Evolutionary conservation across 2,113 vertebrate species (phyloP), one percentile per base, ranked within the genome.

Genomic region (Limanda limanda): DNA sequence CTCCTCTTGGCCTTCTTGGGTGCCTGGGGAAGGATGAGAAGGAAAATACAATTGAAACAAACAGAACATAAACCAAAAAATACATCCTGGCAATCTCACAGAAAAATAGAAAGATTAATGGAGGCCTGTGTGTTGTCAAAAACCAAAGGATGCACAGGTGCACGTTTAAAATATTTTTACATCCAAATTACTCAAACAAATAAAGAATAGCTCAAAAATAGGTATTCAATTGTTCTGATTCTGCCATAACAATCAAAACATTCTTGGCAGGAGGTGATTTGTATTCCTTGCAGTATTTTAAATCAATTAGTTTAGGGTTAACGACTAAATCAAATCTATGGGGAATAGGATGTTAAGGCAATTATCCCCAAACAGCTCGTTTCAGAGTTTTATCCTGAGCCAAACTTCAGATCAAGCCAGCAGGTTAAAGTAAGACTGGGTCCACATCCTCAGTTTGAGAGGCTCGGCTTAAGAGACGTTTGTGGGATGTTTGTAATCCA

Each of bases 1-100:
- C 95, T 97, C 94, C 95, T 97, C 95, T 95, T 97, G 86, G 96
- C 96, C 86, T 96, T 97, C 93, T 97, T 97, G 94, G 97, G 97
- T 94, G 97, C 95, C 97, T 98, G 79, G 51, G 27, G 35, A 25
- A 17, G n/a, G 71, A 60, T 31, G 24, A 35, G 68, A 73, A 24
- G 21, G 68, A 58, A 81, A 37, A 81, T 21, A 73, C 15, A 64
- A 14, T 13, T 79, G 4, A 71, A 37, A 65, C 56, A 61, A 2
- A 40, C 20, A 52, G 9, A 35, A 51, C 4, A 42, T 79, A 2
- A 71, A 37, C 58, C 56, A 61, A 2, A 35, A 18, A 52, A 11
- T 25, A 71, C 4, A 63, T 64, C 9, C 9, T 58, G 12, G 23
- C 15, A 45, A 52, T 65, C 6, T 40, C 20, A 4, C 1, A 14